These are phyloP conservation scores for Artemia franciscana DNA, from an alignment of 1,140 invertebrate species.

Conservation along the genomic window DNA sequence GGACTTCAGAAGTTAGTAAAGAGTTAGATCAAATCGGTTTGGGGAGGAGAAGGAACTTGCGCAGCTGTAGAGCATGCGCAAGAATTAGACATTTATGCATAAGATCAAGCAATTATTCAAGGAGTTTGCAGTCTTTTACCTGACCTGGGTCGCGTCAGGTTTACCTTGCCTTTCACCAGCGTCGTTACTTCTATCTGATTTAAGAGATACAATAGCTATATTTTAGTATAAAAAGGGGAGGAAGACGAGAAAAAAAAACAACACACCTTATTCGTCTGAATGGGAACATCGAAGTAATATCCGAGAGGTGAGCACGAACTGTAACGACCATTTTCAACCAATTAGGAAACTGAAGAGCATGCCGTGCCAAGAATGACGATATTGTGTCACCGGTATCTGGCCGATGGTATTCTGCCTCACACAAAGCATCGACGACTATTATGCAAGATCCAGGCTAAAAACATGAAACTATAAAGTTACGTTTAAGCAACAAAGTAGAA, in stretches of 20 bases:
- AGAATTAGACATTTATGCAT: no score
- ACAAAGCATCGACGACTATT: conserved; percentile 73
- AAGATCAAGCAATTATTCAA: no score
- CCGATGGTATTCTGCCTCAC: conserved; percentile 81
- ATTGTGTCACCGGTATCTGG: conserved; percentile 80
- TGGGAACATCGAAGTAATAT: conserved; percentile 55
- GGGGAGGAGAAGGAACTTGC: no score
- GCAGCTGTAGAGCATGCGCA: no score
- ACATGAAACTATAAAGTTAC: no score
- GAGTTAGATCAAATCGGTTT: no score
- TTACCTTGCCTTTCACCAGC: conserved; percentile 10
- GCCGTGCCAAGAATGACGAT: conserved; percentile 58
- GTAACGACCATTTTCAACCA: conserved; percentile 81
- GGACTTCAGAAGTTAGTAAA: no score
- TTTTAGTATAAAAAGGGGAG: conserved; percentile 1
- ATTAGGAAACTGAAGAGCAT: conserved; percentile 55
- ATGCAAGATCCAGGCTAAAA: conserved; percentile 23
- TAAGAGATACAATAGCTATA: conserved; percentile 13
- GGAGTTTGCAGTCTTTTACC: no score
- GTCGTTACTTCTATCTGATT: conserved; percentile 13
- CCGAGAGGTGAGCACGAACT: conserved; percentile 54
- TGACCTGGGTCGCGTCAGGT: no score
- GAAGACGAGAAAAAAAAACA: not conserved
- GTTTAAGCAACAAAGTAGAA: no score
- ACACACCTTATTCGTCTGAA: conserved; percentile 31